Evolutionary conservation across 2,888 invertebrate species (phyloP), one percentile per base, ranked within the genome.

Genomic region (Ischnura elegans): DNA sequence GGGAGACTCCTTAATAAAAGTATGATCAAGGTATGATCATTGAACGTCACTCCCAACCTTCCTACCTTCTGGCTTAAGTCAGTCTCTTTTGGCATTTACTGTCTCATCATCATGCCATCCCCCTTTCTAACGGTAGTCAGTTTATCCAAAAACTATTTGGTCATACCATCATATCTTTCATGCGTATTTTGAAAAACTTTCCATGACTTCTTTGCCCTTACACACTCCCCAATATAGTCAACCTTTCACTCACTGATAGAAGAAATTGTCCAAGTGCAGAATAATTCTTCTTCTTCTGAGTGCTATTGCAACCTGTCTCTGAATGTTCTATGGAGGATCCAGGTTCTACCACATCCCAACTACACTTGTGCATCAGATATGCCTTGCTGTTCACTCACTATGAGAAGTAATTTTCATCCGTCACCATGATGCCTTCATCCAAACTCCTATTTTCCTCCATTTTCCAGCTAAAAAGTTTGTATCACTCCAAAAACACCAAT

Each of bases 381-480:
- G 42, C 85, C 43, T 85, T 85, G 43, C 85, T 85, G 42, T 85
- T 85, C 42, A 85, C 85, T 25, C 42, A 85, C 85, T 42, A 85
- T 4, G 43, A 0, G 55, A 55, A 55, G 55, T 55, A 55, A 21
- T 55, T 55, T 19, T 55, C 55, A 21, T 55, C 55, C 55, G 55
- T 55, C 55, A 55, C 19, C 55, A 13, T 6, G 55, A 55, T 55
- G 55, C 55, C 21, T 55, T 55, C 21, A 55, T 55, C 55, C 55
- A 55, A 55, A 21, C 19, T 21, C 55, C 10, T 55, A 55, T 21
- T 55, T 55, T 55, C 55, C 55, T 55, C 55, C 55, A 21, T 55
- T 55, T 55, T 55, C 55, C 55, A 55, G 55, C 55, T 21, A 55
- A 55, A 55, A 19, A 19, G 13, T 55, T 10, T 55, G 55, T 55